Evolutionary conservation across 2,797 vertebrate species (phyloP).

Genomic region (Mormyrops attenuatus): DNA sequence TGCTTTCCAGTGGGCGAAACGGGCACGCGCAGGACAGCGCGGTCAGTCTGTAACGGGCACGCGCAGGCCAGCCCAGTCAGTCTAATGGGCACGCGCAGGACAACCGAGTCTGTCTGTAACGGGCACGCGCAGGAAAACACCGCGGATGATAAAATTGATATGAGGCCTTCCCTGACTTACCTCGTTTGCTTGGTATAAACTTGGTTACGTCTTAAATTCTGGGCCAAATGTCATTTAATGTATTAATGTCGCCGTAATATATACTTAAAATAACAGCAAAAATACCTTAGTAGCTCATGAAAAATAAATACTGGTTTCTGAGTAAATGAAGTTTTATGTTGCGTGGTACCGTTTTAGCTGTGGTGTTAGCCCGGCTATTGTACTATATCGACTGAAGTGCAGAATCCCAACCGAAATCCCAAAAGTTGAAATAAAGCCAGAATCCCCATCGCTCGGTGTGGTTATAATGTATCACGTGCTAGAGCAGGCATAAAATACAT

Average conservation of each 20-base stretch:
- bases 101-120: not conserved
- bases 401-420: not conserved
- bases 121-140: not conserved
- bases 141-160: not conserved
- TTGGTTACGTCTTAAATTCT: not conserved
- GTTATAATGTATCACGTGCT: not conserved
- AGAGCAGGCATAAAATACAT: not conserved
- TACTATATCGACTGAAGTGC: not conserved
- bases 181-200: not conserved
- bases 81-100: not conserved
- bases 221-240: not conserved
- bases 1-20: not conserved
- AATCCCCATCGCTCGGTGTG: no score
- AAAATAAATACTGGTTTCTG: not conserved
- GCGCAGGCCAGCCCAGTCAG: not conserved
- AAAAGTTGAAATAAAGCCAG: not conserved
- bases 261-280: slow-evolving; percentile 1
- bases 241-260: not conserved
- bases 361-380: not conserved
- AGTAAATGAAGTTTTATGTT: not conserved
- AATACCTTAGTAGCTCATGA: not conserved
- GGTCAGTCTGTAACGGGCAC: not conserved
- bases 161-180: not conserved
- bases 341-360: not conserved
- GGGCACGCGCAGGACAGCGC: not conserved